Evolutionary conservation across 2,888 invertebrate genomes (phyloP).

Genomic region (Meteorus cinctellus): DNA sequence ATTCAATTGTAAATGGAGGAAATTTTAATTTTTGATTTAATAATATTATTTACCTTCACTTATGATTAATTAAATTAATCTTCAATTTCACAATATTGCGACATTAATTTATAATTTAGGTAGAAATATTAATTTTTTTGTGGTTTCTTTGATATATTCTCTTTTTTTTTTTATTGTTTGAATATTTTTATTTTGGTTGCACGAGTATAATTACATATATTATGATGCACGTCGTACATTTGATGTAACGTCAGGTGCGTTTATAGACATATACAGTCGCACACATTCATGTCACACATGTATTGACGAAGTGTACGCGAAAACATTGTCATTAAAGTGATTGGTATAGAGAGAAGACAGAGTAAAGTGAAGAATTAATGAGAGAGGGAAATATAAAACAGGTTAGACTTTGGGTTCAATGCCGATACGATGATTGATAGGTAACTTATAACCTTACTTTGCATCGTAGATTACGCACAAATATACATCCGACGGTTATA

Average conservation of each 20-base stretch:
- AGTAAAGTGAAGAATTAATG: constrained; percentile 21
- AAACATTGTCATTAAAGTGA: constrained; percentile 8
- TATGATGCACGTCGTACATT: constrained; percentile 11
- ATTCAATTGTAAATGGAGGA: too few species aligned
- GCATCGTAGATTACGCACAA: constrained; percentile 63
- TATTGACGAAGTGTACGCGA: background rate
- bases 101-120: background rate
- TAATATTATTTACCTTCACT: too few species aligned
- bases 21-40: too few species aligned
- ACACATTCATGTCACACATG: background rate
- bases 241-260: constrained; percentile 2
- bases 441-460: constrained; percentile 69
- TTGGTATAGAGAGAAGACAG: constrained; percentile 22
- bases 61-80: too few species aligned
- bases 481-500: constrained; percentile 46
- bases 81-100: too few species aligned
- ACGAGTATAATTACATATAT: background rate
- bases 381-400: constrained; percentile 27
- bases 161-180: background rate
- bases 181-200: background rate
- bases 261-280: background rate
- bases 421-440: constrained; percentile 69
- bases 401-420: constrained; percentile 63
- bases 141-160: background rate
- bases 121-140: background rate